These are phyloP conservation scores for Lucifuga dentata DNA, from an alignment of 2,113 vertebrate genomes.

Conservation along the genomic window DNA sequence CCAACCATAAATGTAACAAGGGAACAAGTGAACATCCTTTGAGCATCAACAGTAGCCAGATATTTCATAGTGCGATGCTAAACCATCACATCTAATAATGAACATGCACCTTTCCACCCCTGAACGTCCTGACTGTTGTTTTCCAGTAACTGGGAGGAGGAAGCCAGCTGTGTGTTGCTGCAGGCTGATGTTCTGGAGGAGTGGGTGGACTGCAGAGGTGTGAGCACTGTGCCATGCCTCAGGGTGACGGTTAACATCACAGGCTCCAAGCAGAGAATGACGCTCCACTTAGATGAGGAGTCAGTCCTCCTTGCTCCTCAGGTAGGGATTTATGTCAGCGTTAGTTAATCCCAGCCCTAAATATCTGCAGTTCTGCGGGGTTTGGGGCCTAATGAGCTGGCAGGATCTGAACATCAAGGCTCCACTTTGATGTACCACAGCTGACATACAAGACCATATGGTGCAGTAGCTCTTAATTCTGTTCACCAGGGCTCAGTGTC, in stretches of 20 bases:
- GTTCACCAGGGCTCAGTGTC: not conserved
- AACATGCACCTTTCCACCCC: not conserved
- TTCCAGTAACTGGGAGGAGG: slow-evolving; percentile 80
- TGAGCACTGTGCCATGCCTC: slow-evolving; percentile 81
- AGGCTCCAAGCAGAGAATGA: slow-evolving; percentile 65
- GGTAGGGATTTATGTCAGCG: slow-evolving; percentile 72
- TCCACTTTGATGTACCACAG: not conserved
- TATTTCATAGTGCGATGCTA: too few relatives aligned
- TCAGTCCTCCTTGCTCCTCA: slow-evolving; percentile 74
- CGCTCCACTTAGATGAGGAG: slow-evolving; percentile 85
- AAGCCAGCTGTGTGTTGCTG: slow-evolving; percentile 79
- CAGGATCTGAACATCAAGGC: not conserved
- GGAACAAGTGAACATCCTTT: too few relatives aligned
- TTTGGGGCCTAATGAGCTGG: not conserved
- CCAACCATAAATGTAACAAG: too few relatives aligned
- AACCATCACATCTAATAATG: too few relatives aligned
- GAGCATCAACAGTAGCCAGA: too few relatives aligned
- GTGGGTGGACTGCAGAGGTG: slow-evolving; percentile 79
- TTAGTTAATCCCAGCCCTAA: not conserved
- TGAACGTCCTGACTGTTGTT: slow-evolving; percentile 17
- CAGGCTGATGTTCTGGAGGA: slow-evolving; percentile 72
- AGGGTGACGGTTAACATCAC: slow-evolving; percentile 80
- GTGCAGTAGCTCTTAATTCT: not conserved
- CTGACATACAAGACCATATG: not conserved
- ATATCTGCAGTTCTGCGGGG: not conserved